Evolutionary conservation across 2,888 invertebrate genomes (phyloP).

Genomic region (Caenorhabditis plicata): DNA sequence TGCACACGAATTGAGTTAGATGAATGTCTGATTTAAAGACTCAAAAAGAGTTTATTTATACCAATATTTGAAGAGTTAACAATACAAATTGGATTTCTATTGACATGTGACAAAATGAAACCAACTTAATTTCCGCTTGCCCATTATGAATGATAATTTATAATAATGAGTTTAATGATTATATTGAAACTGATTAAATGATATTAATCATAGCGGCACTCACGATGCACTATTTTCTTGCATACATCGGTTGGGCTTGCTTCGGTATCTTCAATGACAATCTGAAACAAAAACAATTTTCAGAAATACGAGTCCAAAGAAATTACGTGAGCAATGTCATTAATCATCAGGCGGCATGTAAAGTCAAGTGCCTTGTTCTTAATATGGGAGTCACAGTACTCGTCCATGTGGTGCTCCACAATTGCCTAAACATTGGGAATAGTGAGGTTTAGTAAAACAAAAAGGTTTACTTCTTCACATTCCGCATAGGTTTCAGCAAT

Average conservation of each 20-base stretch:
- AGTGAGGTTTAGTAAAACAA: too few species aligned
- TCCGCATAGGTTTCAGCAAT: conserved; percentile 42
- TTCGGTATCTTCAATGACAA: conserved; percentile 36
- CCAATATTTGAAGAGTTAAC: too few species aligned
- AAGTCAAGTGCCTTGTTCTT: conserved; percentile 24
- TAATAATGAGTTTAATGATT: too few species aligned
- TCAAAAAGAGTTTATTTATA: too few species aligned
- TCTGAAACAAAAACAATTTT: conserved; percentile 13
- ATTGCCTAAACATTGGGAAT: too few species aligned
- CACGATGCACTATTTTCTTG: conserved; percentile 27
- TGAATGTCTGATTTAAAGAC: too few species aligned
- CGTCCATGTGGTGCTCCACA: conserved; percentile 32
- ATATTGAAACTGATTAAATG: too few species aligned
- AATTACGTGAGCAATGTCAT: conserved; percentile 35
- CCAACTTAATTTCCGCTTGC: too few species aligned
- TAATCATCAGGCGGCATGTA: conserved; percentile 26
- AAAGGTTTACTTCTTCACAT: conserved; percentile 41
- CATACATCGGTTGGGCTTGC: conserved; percentile 31
- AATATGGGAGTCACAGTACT: conserved; percentile 29
- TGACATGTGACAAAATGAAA: too few species aligned
- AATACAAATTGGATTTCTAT: too few species aligned
- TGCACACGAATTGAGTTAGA: too few species aligned
- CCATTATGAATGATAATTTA: too few species aligned
- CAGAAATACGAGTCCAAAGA: not conserved
- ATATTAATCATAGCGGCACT: conserved; percentile 28